Percentiles rank a stretch among this genome's conserved stretches.
phyloP scores from a whole-genome alignment of 2,113 vertebrate genomes.

The Sylvia atricapilla region DNA sequence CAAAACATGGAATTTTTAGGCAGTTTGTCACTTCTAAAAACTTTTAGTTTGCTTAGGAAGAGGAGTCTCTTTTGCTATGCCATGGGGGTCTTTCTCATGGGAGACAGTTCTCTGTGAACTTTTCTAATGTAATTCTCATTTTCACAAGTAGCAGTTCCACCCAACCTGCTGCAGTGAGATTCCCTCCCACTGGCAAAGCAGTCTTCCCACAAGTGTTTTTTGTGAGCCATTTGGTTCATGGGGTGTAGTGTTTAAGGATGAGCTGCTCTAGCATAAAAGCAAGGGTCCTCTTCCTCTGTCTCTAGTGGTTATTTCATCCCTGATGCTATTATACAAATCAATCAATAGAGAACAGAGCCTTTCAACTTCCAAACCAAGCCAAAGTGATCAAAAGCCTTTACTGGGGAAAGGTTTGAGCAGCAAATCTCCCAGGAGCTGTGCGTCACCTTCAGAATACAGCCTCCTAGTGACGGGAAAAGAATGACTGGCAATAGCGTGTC shows the following conservation, averaged over 20 bases:
- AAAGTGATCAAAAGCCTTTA: background rate
- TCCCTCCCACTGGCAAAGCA: fast-evolving
- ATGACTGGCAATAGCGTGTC: fast-evolving
- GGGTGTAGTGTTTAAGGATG: background rate
- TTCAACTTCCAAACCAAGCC: background rate
- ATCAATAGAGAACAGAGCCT: background rate
- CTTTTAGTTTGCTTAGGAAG: background rate
- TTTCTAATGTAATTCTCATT: background rate
- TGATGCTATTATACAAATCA: background rate
- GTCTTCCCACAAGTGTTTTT: background rate
- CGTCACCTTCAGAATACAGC: background rate
- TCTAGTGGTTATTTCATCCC: background rate
- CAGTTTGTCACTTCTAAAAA: background rate
- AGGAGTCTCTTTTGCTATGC: background rate
- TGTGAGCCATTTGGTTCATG: background rate
- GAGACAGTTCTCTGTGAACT: background rate
- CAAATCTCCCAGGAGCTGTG: background rate
- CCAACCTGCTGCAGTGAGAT: background rate
- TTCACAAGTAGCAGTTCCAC: background rate
- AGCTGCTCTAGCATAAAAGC: background rate
- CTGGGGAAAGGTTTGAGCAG: background rate
- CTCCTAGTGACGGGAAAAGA: background rate
- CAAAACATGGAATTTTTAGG: background rate
- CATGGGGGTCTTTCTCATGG: background rate
- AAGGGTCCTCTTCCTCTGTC: background rate